These are phyloP conservation scores for Cercopithecus mona DNA, from an alignment of 2,113 vertebrate species.

Conservation along the genomic window DNA sequence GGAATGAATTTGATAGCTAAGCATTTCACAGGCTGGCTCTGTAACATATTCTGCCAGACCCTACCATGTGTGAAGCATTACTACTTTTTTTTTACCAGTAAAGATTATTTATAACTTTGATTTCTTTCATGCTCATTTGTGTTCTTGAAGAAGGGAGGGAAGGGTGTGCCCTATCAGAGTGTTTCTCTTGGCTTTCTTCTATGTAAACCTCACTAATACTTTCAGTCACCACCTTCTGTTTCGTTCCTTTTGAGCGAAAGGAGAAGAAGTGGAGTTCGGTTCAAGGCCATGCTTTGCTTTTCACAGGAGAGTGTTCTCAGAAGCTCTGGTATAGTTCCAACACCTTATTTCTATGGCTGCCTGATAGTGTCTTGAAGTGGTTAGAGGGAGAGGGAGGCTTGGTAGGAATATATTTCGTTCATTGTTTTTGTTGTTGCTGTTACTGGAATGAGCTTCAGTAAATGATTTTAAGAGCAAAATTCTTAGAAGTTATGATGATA, in stretches of 20 bases:
- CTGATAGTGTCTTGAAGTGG: neutral
- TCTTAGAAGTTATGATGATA: neutral
- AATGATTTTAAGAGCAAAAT: neutral
- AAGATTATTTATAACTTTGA: constrained; percentile 27
- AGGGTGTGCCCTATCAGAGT: neutral
- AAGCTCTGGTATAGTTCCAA: neutral
- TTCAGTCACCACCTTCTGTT: neutral
- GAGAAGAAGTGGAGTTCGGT: neutral
- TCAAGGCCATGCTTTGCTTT: neutral
- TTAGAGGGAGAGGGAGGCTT: neutral
- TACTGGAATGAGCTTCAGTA: neutral
- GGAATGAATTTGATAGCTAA: constrained; percentile 49
- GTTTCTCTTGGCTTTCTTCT: constrained; percentile 27
- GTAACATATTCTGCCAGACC: neutral
- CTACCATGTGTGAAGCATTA: constrained; percentile 39
- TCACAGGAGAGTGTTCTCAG: neutral
- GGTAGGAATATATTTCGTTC: neutral
- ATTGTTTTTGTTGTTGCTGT: neutral
- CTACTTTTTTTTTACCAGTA: neutral
- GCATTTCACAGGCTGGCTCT: constrained; percentile 15
- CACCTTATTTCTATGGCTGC: neutral
- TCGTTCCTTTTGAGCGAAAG: neutral
- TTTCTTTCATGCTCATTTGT: constrained; percentile 42
- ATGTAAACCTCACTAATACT: neutral
- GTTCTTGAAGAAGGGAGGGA: constrained; percentile 14